Evolutionary conservation across 2,113 vertebrate genomes (phyloP), one percentile per base, ranked within the genome.

Genomic region (Ceyx melanurus): DNA sequence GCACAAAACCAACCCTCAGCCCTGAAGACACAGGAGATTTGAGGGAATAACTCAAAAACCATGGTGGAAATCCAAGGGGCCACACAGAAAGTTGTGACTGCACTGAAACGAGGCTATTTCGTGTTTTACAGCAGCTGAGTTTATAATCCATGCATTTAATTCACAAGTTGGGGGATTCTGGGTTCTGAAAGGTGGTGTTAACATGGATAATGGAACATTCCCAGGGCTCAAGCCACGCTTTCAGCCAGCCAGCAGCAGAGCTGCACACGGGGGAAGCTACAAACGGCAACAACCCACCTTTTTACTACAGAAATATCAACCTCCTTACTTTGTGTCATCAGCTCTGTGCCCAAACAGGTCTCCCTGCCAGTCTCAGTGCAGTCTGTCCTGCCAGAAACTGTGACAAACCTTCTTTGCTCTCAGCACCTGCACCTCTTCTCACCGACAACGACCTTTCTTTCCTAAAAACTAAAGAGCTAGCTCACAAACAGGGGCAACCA

Each of bases 261-360:
- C 20, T 62, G 42, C 20, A 19, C 1, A 1, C 0, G 2, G 14
- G 0, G 1, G 14, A 89, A 65, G 20, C 40, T 65, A 31, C 15
- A 53, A 67, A 25, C 8, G 60, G 48, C 15, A 28, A 77, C 67
- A 75, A 15, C 7, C 7, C 48, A 71, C 18, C 26, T 35, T 76
- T 75, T 80, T 50, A 28, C 48, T 76, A 46, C 22, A 85, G n/a
- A 6, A 15, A 37, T 5, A 64, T 3, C 28, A 65, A 79, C 67
- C 13, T 61, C 35, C 46, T 62, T 6, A 23, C 33, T 46, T 73
- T 15, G 21, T 9, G 42, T 5, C n/a, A 67, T 7, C n/a, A 57
- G 62, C 18, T 35, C 37, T 62, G 29, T 62, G 74, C 46, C 23
- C 6, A 4, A 28, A 48, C 8, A 65, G 31, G n/a, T 40, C 19